phyloP scores from a whole-genome alignment of 2,113 vertebrate genomes.

The Ictalurus furcatus region DNA sequence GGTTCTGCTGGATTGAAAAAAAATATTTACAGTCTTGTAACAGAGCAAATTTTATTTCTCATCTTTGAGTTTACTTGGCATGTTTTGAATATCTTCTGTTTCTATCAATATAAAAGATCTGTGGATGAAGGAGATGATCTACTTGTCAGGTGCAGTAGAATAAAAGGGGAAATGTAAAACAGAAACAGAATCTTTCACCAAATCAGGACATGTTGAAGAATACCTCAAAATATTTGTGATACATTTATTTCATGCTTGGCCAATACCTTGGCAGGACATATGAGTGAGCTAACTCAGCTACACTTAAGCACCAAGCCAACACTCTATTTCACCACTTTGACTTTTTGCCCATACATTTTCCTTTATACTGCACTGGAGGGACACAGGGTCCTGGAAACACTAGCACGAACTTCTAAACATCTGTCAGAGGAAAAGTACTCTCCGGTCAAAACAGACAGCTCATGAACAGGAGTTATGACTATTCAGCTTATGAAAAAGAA shows the following conservation, averaged over 20 bases:
- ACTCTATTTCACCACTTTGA: slow-evolving; percentile 40
- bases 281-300: slow-evolving; percentile 16
- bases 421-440: slow-evolving; percentile 60
- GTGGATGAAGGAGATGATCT: slow-evolving; percentile 12
- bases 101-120: slow-evolving; percentile 1
- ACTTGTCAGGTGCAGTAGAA: slow-evolving; percentile 22
- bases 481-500: slow-evolving; percentile 40
- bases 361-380: slow-evolving; percentile 57
- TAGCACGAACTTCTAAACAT: slow-evolving; percentile 51
- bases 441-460: slow-evolving; percentile 57
- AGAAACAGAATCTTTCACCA: slow-evolving; percentile 11
- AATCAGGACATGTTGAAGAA: slow-evolving; percentile 12
- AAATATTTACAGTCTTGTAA: slow-evolving; percentile 35
- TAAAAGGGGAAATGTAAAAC: slow-evolving; percentile 16
- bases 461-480: slow-evolving; percentile 31
- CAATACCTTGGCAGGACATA: slow-evolving; percentile 5
- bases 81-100: slow-evolving; percentile 10
- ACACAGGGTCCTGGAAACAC: slow-evolving; percentile 51
- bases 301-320: slow-evolving; percentile 46
- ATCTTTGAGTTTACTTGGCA: slow-evolving; percentile 16
- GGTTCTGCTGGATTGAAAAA: slow-evolving; percentile 6
- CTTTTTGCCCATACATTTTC: slow-evolving; percentile 45
- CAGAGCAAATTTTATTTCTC: slow-evolving; percentile 12
- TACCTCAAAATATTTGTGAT: slow-evolving; percentile 30
- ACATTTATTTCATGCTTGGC: slow-evolving; percentile 22